phyloP scores from a whole-genome alignment of 2,888 invertebrate genomes.

The Atrina japonica region DNA sequence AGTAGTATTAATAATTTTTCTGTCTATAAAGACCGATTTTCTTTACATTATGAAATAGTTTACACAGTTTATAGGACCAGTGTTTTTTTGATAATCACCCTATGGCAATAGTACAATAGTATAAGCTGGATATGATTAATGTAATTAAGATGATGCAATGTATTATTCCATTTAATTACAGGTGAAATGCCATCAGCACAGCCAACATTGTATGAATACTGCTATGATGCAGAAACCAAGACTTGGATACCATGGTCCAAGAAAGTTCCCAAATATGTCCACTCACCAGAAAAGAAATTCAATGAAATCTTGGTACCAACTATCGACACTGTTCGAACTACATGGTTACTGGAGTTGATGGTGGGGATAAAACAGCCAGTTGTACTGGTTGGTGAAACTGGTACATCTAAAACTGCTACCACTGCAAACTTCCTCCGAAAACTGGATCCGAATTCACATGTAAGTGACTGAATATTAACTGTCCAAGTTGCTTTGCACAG shows the following conservation, averaged over 20 bases:
- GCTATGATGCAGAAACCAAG: slow-evolving; percentile 85
- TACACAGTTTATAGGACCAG: no score
- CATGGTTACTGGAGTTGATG: slow-evolving; percentile 87
- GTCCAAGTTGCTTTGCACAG: background rate
- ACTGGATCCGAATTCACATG: slow-evolving; percentile 84
- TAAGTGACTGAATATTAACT: slow-evolving; percentile 81
- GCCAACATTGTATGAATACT: slow-evolving; percentile 91
- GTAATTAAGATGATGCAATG: no score
- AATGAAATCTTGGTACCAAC: slow-evolving; percentile 94
- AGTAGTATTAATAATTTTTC: no score
- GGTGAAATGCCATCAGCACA: slow-evolving; percentile 88
- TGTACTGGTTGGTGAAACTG: slow-evolving; percentile 93
- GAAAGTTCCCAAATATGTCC: slow-evolving; percentile 88
- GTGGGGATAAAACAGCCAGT: slow-evolving; percentile 90
- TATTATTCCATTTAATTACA: slow-evolving; percentile 63
- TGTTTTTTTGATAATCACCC: no score
- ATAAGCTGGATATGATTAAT: no score
- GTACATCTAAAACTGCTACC: slow-evolving; percentile 95
- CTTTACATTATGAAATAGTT: no score
- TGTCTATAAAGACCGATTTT: no score
- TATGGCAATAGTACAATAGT: no score
- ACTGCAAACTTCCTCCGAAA: slow-evolving; percentile 90
- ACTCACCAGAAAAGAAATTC: slow-evolving; percentile 87
- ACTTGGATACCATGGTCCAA: slow-evolving; percentile 93
- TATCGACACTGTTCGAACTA: slow-evolving; percentile 90